A percentile compares a stretch with the other conserved stretches of the same genome.
Conservation (phyloP, 64 coral and sea anemone genomes). For the Trachythela sp. region DNA sequence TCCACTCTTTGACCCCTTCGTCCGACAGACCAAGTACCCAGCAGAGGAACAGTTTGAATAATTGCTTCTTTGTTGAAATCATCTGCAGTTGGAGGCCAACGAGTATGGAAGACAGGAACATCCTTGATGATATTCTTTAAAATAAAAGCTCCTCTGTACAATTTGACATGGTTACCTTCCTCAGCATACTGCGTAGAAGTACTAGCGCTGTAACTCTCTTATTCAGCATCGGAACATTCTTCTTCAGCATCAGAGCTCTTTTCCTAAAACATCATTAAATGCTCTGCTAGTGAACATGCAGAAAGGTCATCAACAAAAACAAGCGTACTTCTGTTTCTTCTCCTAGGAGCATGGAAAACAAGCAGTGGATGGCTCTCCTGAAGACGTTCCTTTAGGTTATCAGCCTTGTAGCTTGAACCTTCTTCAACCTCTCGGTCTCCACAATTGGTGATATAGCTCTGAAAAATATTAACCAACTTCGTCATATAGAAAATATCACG, state of each 20-base stretch:
- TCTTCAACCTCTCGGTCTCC: background rate
- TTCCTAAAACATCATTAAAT: background rate
- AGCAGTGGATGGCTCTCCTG: background rate
- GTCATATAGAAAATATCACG: background rate
- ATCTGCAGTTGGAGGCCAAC: background rate
- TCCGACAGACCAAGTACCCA: background rate
- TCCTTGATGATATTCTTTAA: constrained; percentile 25
- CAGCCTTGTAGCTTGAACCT: background rate
- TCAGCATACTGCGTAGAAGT: background rate
- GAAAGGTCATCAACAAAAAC: constrained; percentile 12
- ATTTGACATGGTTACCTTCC: background rate
- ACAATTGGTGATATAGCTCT: background rate
- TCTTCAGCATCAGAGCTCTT: constrained; percentile 10
- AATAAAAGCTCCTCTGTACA: constrained; percentile 6
- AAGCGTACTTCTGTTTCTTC: constrained; percentile 14
- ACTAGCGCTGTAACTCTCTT: background rate
- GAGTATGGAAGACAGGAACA: constrained; percentile 9
- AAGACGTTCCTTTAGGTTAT: background rate
- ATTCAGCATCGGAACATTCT: background rate
- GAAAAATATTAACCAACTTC: constrained; percentile 6
- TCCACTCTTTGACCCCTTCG: background rate
- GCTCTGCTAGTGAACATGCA: constrained; percentile 7
- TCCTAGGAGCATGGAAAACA: background rate
- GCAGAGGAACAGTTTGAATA: constrained; percentile 10
- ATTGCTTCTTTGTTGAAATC: background rate